phyloP scores from a whole-genome alignment of 1,140 invertebrate species.

The Drosophila miranda region DNA sequence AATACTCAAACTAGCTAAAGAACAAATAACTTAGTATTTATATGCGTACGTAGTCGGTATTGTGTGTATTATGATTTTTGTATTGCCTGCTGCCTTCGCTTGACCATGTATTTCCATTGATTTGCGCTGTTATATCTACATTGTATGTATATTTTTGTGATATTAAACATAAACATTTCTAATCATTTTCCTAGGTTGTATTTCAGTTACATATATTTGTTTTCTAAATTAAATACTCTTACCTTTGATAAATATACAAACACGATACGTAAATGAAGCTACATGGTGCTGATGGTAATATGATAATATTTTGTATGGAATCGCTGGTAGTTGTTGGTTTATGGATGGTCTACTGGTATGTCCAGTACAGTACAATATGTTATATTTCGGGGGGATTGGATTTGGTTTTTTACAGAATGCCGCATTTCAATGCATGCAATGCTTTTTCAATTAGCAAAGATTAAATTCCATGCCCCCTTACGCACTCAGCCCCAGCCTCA shows the following conservation, averaged over 20 bases:
- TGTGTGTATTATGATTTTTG: constrained; percentile 27
- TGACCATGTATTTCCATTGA: constrained; percentile 33
- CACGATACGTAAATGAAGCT: constrained; percentile 50
- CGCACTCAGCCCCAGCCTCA: not conserved
- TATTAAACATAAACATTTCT: constrained; percentile 36
- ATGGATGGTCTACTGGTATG: constrained; percentile 26
- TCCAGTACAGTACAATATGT: too few relatives aligned
- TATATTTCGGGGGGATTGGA: constrained; percentile 20
- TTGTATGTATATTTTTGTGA: constrained; percentile 40
- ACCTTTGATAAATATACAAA: constrained; percentile 53
- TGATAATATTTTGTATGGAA: too few relatives aligned
- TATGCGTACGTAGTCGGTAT: constrained; percentile 29
- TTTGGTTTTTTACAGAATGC: constrained; percentile 46
- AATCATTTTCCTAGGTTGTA: constrained; percentile 24
- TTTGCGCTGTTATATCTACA: constrained; percentile 45
- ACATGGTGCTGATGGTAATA: too few relatives aligned
- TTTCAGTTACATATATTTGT: constrained; percentile 26
- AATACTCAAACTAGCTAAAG: constrained; percentile 65
- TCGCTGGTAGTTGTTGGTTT: constrained; percentile 9
- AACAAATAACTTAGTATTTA: constrained; percentile 39
- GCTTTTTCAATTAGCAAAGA: constrained; percentile 68
- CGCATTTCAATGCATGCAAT: constrained; percentile 28
- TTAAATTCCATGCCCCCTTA: constrained; percentile 48
- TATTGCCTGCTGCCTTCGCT: constrained; percentile 39
- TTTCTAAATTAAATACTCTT: constrained; percentile 26